phyloP scores from a whole-genome alignment of 2,888 invertebrate species.

The Drosophila trichaetosa region DNA sequence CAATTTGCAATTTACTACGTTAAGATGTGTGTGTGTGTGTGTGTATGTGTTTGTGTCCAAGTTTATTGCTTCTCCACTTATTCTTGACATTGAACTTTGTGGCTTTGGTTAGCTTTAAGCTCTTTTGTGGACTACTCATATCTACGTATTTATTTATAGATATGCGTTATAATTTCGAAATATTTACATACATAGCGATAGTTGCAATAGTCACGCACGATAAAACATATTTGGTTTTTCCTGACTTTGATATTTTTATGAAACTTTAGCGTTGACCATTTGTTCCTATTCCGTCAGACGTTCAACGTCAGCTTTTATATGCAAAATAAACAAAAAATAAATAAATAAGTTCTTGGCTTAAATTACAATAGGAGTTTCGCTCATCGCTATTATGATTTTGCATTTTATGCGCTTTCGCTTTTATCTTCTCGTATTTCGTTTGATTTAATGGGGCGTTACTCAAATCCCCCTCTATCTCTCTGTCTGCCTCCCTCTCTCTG shows the following conservation, averaged over 20 bases:
- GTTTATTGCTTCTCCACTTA: constrained; percentile 40
- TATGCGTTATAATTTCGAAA: background rate
- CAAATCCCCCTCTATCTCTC: background rate
- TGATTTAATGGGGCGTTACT: constrained; percentile 41
- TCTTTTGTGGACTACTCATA: background rate
- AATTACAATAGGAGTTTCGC: background rate
- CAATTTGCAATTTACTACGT: constrained; percentile 56
- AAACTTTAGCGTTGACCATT: background rate
- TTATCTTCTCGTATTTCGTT: background rate
- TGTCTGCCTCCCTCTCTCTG: constrained; percentile 1
- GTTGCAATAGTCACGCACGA: background rate
- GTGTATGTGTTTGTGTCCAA: constrained; percentile 18
- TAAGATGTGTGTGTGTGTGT: constrained; percentile 20
- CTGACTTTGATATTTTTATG: background rate
- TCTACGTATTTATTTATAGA: constrained; percentile 6
- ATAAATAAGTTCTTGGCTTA: background rate
- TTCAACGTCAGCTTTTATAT: background rate
- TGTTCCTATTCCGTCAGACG: background rate
- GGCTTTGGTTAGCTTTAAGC: constrained; percentile 25
- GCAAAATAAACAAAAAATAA: background rate
- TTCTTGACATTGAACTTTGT: constrained; percentile 63
- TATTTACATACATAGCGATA: background rate
- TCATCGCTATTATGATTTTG: background rate
- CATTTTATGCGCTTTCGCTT: background rate
- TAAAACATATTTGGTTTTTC: no score